phyloP scores from a whole-genome alignment of 2,113 vertebrate species.

The Heterotis niloticus region DNA sequence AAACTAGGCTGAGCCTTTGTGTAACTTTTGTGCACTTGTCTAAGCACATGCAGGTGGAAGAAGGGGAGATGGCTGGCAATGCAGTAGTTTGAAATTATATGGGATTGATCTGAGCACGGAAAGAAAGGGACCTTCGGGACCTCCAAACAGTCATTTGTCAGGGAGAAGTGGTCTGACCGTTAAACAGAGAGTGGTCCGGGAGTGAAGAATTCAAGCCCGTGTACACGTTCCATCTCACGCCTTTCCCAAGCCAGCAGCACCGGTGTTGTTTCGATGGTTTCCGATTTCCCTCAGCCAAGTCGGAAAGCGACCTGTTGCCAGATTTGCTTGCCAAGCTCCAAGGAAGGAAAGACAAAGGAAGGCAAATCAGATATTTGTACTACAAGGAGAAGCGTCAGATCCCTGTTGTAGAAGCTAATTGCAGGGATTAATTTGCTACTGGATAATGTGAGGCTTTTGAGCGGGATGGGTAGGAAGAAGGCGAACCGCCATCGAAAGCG shows the following conservation, averaged over 20 bases:
- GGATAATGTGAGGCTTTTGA: slow-evolving; percentile 29
- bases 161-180: too few species aligned
- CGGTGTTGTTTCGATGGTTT: slow-evolving; percentile 42
- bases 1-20: too few species aligned
- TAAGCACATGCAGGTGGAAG: too few species aligned
- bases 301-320: slow-evolving; percentile 53
- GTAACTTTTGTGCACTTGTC: too few species aligned
- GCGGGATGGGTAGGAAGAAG: neutral
- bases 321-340: slow-evolving; percentile 48
- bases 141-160: too few species aligned
- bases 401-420: slow-evolving; percentile 50
- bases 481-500: slow-evolving; percentile 45
- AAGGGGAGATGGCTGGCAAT: too few species aligned
- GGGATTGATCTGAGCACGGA: too few species aligned
- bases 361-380: slow-evolving; percentile 49
- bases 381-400: slow-evolving; percentile 45
- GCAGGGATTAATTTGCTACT: slow-evolving; percentile 53
- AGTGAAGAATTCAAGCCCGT: too few species aligned
- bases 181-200: too few species aligned
- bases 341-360: slow-evolving; percentile 38
- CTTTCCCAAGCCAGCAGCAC: neutral
- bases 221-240: too few species aligned
- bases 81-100: too few species aligned
- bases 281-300: slow-evolving; percentile 54
- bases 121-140: too few species aligned